phyloP scores from a whole-genome alignment of 2,888 invertebrate genomes.

The Chrysolina oricalcia region DNA sequence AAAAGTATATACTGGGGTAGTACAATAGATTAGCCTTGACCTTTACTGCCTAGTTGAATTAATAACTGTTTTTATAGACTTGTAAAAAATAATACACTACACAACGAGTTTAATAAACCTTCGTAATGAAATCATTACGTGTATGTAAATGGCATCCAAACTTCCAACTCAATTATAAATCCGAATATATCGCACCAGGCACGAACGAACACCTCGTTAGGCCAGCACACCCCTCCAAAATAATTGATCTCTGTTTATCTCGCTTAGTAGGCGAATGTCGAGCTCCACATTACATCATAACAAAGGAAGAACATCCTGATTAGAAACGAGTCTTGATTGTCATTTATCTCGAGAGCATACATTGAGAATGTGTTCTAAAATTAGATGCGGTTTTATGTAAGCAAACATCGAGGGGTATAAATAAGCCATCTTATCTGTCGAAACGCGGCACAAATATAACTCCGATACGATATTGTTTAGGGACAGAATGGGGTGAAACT shows the following conservation, averaged over 20 bases:
- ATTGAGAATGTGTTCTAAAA: constrained; percentile 11
- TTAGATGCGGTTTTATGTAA: constrained; percentile 1
- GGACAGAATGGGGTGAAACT: too few species aligned
- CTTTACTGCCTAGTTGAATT: too few species aligned
- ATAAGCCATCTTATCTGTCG: background rate
- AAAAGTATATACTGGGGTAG: too few species aligned
- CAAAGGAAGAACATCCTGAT: constrained; percentile 24
- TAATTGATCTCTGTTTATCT: constrained; percentile 20
- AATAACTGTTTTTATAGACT: too few species aligned
- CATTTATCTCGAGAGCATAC: constrained; percentile 3
- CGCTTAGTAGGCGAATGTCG: constrained; percentile 6
- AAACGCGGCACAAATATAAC: too few species aligned
- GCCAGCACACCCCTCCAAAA: background rate
- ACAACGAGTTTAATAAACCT: too few species aligned
- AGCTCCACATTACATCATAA: constrained; percentile 8
- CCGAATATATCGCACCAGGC: background rate
- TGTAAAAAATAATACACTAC: too few species aligned
- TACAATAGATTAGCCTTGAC: too few species aligned
- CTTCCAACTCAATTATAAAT: background rate
- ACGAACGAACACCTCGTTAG: background rate
- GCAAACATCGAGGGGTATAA: background rate
- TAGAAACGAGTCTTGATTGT: constrained; percentile 18
- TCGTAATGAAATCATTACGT: background rate
- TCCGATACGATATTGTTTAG: too few species aligned
- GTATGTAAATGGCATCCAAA: background rate